Conservation (phyloP, 2,888 invertebrate genomes). For the Euclidia mi region DNA sequence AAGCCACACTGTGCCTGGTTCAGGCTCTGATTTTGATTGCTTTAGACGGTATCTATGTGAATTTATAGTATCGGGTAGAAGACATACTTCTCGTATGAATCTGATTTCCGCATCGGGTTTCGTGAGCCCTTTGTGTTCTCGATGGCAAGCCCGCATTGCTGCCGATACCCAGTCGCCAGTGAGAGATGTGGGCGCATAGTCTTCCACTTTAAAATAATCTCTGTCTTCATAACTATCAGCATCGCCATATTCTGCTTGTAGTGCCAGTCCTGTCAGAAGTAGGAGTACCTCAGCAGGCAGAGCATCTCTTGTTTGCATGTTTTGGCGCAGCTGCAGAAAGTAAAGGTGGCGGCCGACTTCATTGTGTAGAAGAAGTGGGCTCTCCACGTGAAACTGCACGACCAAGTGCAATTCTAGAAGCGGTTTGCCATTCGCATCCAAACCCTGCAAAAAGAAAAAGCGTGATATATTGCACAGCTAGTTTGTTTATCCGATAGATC, state of each 20-base stretch:
- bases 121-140: slow-evolving; percentile 94
- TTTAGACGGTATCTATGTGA: slow-evolving; percentile 96
- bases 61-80: slow-evolving; percentile 95
- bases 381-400: slow-evolving; percentile 98
- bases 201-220: slow-evolving; percentile 94
- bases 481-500: too few relatives aligned
- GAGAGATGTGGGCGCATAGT: slow-evolving; percentile 94
- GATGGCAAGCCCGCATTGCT: slow-evolving; percentile 94
- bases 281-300: slow-evolving; percentile 92
- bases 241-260: slow-evolving; percentile 98
- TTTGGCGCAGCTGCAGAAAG: slow-evolving; percentile 98
- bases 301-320: slow-evolving; percentile 93
- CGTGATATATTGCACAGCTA: background rate
- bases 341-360: slow-evolving; percentile 98
- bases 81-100: slow-evolving; percentile 97
- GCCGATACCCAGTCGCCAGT: slow-evolving; percentile 90
- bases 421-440: slow-evolving; percentile 97
- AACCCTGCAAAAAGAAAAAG: slow-evolving; percentile 90
- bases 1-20: slow-evolving; percentile 95
- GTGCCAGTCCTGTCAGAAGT: slow-evolving; percentile 95
- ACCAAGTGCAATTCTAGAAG: slow-evolving; percentile 97
- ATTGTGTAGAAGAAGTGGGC: slow-evolving; percentile 96
- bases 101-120: slow-evolving; percentile 95
- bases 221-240: slow-evolving; percentile 83
- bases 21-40: slow-evolving; percentile 93